Percentiles rank a stretch among this genome's conserved stretches.
Evolutionary conservation across 2,797 vertebrate genomes (phyloP).

Genomic region (Urocyon cinereoargenteus): DNA sequence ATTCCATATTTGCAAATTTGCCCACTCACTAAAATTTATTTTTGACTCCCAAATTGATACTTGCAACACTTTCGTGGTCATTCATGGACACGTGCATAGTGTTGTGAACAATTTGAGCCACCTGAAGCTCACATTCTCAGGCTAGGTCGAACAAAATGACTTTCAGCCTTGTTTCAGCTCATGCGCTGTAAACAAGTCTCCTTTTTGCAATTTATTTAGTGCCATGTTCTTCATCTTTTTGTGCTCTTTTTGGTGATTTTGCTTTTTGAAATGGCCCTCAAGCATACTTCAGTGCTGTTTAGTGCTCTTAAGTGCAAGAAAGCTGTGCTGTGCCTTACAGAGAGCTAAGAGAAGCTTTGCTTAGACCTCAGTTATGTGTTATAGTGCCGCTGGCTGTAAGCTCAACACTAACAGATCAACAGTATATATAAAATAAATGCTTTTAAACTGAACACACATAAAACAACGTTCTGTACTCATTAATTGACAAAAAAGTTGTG

Average conservation of each 20-base stretch:
- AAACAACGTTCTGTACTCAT: neutral
- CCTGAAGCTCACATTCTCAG: neutral
- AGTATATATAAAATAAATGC: neutral
- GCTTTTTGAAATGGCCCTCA: neutral
- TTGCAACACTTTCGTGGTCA: neutral
- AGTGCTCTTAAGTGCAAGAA: neutral
- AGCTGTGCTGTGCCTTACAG: neutral
- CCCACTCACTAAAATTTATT: neutral
- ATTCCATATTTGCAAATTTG: neutral
- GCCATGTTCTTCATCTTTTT: neutral
- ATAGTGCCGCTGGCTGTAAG: neutral
- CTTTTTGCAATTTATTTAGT: constrained; percentile 11
- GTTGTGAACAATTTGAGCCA: neutral
- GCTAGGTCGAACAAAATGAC: neutral
- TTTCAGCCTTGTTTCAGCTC: neutral
- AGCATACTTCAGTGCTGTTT: neutral
- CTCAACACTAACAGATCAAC: neutral
- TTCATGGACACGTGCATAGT: neutral
- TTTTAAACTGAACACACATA: neutral
- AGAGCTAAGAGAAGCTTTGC: neutral
- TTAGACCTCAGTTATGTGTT: neutral
- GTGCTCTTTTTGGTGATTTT: neutral
- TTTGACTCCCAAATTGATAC: neutral
- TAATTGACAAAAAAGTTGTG: neutral
- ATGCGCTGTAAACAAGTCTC: neutral